phyloP scores from a whole-genome alignment of 2,113 vertebrate species.

The Caranx ignobilis region DNA sequence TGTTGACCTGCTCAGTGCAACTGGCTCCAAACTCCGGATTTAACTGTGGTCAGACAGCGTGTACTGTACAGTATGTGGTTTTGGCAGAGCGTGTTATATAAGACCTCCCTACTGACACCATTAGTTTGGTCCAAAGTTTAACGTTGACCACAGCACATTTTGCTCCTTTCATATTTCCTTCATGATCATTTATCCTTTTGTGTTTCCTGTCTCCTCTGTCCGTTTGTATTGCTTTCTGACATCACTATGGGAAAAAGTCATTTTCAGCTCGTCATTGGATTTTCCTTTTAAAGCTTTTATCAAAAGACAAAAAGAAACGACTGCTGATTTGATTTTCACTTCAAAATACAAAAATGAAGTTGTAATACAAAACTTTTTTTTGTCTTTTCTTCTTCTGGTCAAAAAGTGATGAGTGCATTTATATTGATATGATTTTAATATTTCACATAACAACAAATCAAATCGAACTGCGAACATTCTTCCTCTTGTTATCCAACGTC shows the following conservation, averaged over 20 bases:
- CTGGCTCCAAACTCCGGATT: conserved; percentile 20
- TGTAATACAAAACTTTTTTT: too few relatives aligned
- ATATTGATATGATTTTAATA: too few relatives aligned
- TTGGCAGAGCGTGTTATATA: conserved; percentile 35
- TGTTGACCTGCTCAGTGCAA: conserved; percentile 19
- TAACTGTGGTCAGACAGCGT: conserved; percentile 48
- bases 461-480: too few relatives aligned
- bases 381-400: too few relatives aligned
- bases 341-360: too few relatives aligned
- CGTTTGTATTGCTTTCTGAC: neutral
- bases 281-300: too few relatives aligned
- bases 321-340: too few relatives aligned
- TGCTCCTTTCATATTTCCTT: conserved; percentile 16
- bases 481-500: too few relatives aligned
- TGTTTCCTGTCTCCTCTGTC: neutral
- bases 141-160: conserved; percentile 45
- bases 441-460: too few relatives aligned
- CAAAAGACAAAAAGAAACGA: too few relatives aligned
- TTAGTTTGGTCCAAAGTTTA: conserved; percentile 22
- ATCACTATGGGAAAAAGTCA: neutral
- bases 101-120: conserved; percentile 51
- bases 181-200: conserved; percentile 4
- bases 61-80: conserved; percentile 29
- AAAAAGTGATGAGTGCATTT: too few relatives aligned
- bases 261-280: neutral